phyloP scores from a whole-genome alignment of 2,888 invertebrate genomes.

The Galerucella nymphaeae region DNA sequence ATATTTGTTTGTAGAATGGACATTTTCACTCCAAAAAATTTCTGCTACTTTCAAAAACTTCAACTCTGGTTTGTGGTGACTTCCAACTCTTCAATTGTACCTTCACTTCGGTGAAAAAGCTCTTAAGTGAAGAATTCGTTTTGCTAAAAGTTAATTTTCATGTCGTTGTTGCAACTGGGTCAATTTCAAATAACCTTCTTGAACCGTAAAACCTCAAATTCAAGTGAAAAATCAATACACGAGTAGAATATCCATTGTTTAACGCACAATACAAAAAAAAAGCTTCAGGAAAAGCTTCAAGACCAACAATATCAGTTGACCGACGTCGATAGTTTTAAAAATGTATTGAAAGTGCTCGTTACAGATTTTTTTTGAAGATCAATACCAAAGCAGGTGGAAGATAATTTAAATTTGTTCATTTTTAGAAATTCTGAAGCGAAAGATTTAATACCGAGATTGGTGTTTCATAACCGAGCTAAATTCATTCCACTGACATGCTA shows the following conservation, averaged over 20 bases:
- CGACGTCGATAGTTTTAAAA: not conserved
- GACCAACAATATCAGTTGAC: not conserved
- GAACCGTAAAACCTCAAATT: not conserved
- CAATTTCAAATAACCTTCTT: not conserved
- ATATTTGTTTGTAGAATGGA: not conserved
- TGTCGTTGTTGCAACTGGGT: not conserved
- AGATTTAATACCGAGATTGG: not conserved
- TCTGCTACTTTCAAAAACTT: too few relatives aligned
- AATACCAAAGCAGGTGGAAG: not conserved
- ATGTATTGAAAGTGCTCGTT: not conserved
- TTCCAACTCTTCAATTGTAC: too few relatives aligned
- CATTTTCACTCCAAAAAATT: too few relatives aligned
- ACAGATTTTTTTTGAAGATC: not conserved
- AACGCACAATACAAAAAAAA: not conserved
- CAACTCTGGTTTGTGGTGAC: too few relatives aligned
- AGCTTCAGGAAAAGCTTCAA: not conserved
- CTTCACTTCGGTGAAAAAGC: too few relatives aligned
- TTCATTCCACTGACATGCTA: too few relatives aligned
- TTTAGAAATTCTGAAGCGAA: not conserved
- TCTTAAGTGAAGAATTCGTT: too few relatives aligned
- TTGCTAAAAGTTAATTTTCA: not conserved
- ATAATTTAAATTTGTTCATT: not conserved
- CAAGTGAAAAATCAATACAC: constrained; percentile 1
- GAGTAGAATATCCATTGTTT: not conserved
- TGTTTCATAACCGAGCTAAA: not conserved